Evolutionary conservation across 2,113 vertebrate species (phyloP), one percentile per base, ranked within the genome.

Genomic region (Spea bombifrons): DNA sequence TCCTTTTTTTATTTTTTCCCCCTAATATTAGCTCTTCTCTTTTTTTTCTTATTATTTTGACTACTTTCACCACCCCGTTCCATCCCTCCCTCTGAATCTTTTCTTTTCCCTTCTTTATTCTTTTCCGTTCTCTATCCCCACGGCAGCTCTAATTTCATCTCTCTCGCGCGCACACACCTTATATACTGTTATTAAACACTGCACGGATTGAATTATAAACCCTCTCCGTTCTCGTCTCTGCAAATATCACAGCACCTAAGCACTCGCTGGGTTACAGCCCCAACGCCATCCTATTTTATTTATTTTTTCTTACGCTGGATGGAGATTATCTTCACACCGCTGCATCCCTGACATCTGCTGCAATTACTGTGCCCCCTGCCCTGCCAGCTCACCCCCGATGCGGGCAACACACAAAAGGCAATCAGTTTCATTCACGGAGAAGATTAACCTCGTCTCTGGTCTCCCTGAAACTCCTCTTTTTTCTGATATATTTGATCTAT

Each of bases 341-440:
- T 66, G 70, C 61, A 71, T 73, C 50, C 48, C 76, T 79, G 69
- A 79, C 69, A 79, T 79, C 76, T 73, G 70, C 12, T 43, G 76
- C 69, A 79, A 79, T 72, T 71, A 72, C 76, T 48, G n/a, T 73
- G 70, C 69, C 76, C 76, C 76, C 61, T 79, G 70, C 76, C 44
- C 69, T 72, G 59, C 76, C 76, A 78, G 69, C 48, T 71, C 46
- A 72, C 68, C 69, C 57, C 66, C 47, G 7, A n/a, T 43, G 16
- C 48, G 47, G 59, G 46, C 69, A 65, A 13, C 66, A 55, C 61
- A 72, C 68, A 72, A 78, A 78, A 78, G 67, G 59, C 57, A 65
- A 78, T 71, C 76, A 65, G 55, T 61, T 44, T 17, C 59, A 78
- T 65, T 65, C 57, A 71, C 43, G 65, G 70, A 63, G 17, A 10